Conservation (phyloP, 2,888 invertebrate genomes). For the Polyommatus iphigenia region DNA sequence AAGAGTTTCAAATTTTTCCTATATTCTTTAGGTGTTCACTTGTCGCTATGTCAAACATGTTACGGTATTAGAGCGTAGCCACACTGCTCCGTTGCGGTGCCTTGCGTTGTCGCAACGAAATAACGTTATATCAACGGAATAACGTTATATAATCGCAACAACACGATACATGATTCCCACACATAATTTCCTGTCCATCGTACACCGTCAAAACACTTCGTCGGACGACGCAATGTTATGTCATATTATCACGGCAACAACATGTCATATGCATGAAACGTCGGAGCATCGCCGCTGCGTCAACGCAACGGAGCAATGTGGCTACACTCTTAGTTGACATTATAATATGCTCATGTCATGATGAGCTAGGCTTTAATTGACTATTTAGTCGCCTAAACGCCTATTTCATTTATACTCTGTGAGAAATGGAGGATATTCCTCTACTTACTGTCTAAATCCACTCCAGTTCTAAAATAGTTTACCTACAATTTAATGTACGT, state of each 20-base stretch:
- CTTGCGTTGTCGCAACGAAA: too few relatives aligned
- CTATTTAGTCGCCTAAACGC: slow-evolving; percentile 41
- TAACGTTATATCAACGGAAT: too few relatives aligned
- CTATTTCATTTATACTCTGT: not conserved
- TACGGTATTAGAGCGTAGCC: slow-evolving; percentile 32
- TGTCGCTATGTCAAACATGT: not conserved
- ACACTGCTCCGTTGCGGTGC: not conserved
- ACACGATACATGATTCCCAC: too few relatives aligned
- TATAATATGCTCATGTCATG: slow-evolving; percentile 59
- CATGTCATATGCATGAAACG: not conserved
- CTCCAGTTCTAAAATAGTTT: slow-evolving; percentile 66
- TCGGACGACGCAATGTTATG: too few relatives aligned
- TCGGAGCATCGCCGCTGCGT: not conserved
- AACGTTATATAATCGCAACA: too few relatives aligned
- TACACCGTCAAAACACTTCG: too few relatives aligned
- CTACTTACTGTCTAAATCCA: slow-evolving; percentile 75
- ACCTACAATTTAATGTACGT: slow-evolving; percentile 65
- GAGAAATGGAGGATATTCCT: slow-evolving; percentile 45
- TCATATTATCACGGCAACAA: too few relatives aligned
- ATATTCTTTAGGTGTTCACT: not conserved
- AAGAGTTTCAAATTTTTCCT: not conserved
- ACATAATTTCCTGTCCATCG: too few relatives aligned
- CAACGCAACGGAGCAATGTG: not conserved
- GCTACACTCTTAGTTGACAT: slow-evolving; percentile 47
- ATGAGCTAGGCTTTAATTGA: slow-evolving; percentile 75